Evolutionary conservation across 2,888 invertebrate genomes (phyloP).

Genomic region (Teleiodes luculella): DNA sequence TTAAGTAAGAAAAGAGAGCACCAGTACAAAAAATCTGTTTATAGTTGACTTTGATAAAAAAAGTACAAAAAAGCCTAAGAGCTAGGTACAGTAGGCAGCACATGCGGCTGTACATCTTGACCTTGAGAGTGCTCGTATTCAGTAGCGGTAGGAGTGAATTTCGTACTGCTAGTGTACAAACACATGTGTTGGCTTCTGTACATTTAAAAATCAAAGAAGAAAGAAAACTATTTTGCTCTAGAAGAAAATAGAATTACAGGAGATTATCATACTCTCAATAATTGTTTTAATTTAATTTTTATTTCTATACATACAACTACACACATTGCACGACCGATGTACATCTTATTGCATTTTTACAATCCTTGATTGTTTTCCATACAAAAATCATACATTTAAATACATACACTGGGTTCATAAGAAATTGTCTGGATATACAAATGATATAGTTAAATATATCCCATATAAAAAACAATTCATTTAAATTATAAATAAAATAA

Average conservation of each 20-base stretch:
- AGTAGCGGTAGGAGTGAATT: too few species aligned
- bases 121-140: too few species aligned
- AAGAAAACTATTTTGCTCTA: background rate
- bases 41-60: background rate
- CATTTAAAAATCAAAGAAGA: too few species aligned
- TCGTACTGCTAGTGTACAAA: too few species aligned
- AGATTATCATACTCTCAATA: background rate
- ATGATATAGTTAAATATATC: background rate
- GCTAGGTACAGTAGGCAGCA: too few species aligned
- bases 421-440: background rate
- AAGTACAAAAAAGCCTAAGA: background rate
- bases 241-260: background rate
- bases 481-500: conserved; percentile 20
- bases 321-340: conserved; percentile 62
- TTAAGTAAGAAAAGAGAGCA: conserved; percentile 44
- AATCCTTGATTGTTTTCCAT: conserved; percentile 33
- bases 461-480: conserved; percentile 18
- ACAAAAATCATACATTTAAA: conserved; percentile 29
- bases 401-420: conserved; percentile 8
- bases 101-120: too few species aligned
- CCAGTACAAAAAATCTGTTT: conserved; percentile 37
- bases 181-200: too few species aligned
- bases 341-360: conserved; percentile 45
- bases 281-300: conserved; percentile 30
- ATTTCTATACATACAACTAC: conserved; percentile 44